phyloP scores from a whole-genome alignment of 2,888 invertebrate genomes.

The Coecobrya sp. region DNA sequence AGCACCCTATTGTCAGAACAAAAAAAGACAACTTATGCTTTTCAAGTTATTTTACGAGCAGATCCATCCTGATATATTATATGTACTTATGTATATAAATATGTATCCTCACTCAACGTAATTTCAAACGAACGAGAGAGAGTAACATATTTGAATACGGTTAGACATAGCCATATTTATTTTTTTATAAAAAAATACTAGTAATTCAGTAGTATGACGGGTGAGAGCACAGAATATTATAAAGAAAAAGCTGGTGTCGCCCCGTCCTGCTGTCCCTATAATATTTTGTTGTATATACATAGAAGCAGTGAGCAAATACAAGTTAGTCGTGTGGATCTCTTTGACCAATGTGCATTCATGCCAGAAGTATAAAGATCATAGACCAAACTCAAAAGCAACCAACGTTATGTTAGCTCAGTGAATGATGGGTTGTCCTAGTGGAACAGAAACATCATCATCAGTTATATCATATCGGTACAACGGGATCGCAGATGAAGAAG shows the following conservation, averaged over 20 bases:
- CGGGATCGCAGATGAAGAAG: not conserved
- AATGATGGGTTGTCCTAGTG: slow-evolving; percentile 46
- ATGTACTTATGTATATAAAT: too few relatives aligned
- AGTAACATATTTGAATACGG: slow-evolving; percentile 67
- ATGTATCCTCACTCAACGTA: not conserved
- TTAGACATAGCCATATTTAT: slow-evolving; percentile 49
- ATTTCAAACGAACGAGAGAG: slow-evolving; percentile 30
- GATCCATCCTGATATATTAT: not conserved
- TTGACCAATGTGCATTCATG: slow-evolving; percentile 86
- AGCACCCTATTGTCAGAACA: slow-evolving; percentile 76
- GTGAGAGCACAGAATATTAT: not conserved
- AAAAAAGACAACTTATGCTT: slow-evolving; percentile 65
- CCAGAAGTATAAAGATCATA: slow-evolving; percentile 86
- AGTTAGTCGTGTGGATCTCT: slow-evolving; percentile 80
- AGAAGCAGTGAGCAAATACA: slow-evolving; percentile 81
- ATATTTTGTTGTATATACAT: slow-evolving; percentile 43
- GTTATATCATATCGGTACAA: not conserved
- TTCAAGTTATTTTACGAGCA: slow-evolving; percentile 58
- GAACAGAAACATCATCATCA: slow-evolving; percentile 36
- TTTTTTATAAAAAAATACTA: slow-evolving; percentile 44
- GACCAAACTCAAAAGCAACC: slow-evolving; percentile 50
- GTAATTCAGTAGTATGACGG: slow-evolving; percentile 1
- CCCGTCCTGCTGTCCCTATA: not conserved
- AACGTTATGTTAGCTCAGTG: slow-evolving; percentile 1
- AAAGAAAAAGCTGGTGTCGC: slow-evolving; percentile 24